These are phyloP conservation scores for Sebastes glaucus DNA, from an alignment of 2,797 vertebrate species.

Conservation along the genomic window DNA sequence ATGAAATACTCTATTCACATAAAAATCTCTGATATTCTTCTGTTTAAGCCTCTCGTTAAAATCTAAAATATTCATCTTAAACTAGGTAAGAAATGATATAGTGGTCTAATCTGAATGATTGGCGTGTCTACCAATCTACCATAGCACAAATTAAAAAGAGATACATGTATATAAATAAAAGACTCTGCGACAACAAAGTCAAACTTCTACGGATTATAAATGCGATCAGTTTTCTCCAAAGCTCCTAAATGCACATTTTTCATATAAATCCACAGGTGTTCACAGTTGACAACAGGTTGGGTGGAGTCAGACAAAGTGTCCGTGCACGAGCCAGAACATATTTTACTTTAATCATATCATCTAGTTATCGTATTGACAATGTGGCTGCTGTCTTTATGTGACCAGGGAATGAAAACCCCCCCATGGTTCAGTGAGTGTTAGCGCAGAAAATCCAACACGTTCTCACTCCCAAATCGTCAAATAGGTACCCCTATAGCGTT, in stretches of 20 bases:
- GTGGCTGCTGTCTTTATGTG: slow-evolving; percentile 29
- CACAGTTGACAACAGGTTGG: slow-evolving; percentile 37
- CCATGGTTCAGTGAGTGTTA: slow-evolving; percentile 14
- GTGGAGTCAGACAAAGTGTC: slow-evolving; percentile 35
- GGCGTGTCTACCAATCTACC: slow-evolving; percentile 19
- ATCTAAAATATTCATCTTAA: slow-evolving; percentile 39
- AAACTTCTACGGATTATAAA: slow-evolving; percentile 16
- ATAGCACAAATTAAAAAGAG: slow-evolving; percentile 28
- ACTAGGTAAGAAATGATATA: slow-evolving; percentile 38
- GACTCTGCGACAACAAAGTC: slow-evolving; percentile 25
- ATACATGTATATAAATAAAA: slow-evolving; percentile 8
- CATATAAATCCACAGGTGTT: slow-evolving; percentile 39
- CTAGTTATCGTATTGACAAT: slow-evolving; percentile 6
- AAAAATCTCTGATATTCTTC: slow-evolving; percentile 33
- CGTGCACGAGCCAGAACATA: slow-evolving; percentile 3
- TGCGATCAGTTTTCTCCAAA: slow-evolving; percentile 15
- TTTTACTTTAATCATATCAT: slow-evolving; percentile 18
- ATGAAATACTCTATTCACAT: slow-evolving; percentile 59
- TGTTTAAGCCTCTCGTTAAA: slow-evolving; percentile 47
- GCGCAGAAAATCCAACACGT: background rate
- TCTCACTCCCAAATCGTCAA: background rate
- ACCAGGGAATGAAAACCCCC: background rate
- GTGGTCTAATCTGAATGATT: slow-evolving; percentile 19
- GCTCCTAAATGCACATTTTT: slow-evolving; percentile 16
- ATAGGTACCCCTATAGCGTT: background rate